Percentiles rank a stretch among this genome's conserved stretches.
phyloP scores from a whole-genome alignment of 2,797 vertebrate genomes.

The Ctenopoma kingsleyae region DNA sequence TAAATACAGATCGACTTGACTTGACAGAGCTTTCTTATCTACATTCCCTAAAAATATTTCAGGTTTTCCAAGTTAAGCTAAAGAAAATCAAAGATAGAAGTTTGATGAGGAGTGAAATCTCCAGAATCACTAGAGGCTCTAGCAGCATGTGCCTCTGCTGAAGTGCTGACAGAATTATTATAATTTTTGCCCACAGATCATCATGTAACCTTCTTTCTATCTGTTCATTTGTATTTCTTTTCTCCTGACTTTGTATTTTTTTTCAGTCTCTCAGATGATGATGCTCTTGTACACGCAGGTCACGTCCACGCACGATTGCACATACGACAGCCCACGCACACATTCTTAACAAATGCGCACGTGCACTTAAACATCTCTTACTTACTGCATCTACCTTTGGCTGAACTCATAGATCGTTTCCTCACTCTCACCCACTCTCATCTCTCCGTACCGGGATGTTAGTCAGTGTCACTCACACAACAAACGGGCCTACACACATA shows the following conservation, averaged over 20 bases:
- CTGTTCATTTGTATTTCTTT: conserved; percentile 14
- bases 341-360: conserved; percentile 16
- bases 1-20: conserved; percentile 3
- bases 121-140: conserved; percentile 29
- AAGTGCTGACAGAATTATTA: conserved; percentile 15
- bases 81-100: conserved; percentile 24
- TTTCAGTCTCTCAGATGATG: conserved; percentile 21
- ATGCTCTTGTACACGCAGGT: conserved; percentile 44
- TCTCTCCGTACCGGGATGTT: conserved; percentile 31
- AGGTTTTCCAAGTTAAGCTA: neutral
- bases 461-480: conserved; percentile 32
- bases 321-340: conserved; percentile 25
- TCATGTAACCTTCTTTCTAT: conserved; percentile 18
- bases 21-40: neutral
- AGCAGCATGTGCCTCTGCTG: neutral
- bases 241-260: conserved; percentile 15
- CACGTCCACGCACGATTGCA: conserved; percentile 19
- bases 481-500: conserved; percentile 13
- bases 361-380: conserved; percentile 17
- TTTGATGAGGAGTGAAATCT: conserved; percentile 28
- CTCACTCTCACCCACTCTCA: conserved; percentile 54
- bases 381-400: conserved; percentile 39
- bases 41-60: conserved; percentile 16
- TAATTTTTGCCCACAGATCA: conserved; percentile 24
- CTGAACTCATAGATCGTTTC: conserved; percentile 59